Percentiles rank a stretch among this genome's conserved stretches.
phyloP scores from a whole-genome alignment of 1,140 invertebrate species.

The Hypsibius dujardini region DNA sequence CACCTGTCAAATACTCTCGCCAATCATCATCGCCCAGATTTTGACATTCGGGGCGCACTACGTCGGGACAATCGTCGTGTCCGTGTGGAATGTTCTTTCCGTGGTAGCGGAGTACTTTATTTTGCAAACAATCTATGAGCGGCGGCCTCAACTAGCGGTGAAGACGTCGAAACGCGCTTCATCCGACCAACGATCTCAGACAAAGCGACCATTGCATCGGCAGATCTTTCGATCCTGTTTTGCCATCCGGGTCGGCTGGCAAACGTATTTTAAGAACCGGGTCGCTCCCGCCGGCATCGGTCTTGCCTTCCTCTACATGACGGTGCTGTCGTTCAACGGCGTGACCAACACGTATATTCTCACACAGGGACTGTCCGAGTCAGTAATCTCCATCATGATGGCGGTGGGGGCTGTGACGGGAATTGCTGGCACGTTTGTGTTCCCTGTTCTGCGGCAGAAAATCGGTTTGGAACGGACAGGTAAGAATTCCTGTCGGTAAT shows the following conservation, averaged over 20 bases:
- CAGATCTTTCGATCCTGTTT: slow-evolving; percentile 19
- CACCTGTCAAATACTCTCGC: slow-evolving; percentile 35
- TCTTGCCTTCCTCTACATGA: slow-evolving; percentile 39
- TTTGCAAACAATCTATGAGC: slow-evolving; percentile 33
- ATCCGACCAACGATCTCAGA: slow-evolving; percentile 26
- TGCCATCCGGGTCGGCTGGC: slow-evolving; percentile 28
- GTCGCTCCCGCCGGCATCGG: slow-evolving; percentile 36
- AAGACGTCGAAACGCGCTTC: slow-evolving; percentile 24
- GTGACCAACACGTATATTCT: slow-evolving; percentile 30
- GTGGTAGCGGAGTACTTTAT: slow-evolving; percentile 36
- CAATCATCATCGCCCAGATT: slow-evolving; percentile 37
- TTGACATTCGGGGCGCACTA: slow-evolving; percentile 27
- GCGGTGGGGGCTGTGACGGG: slow-evolving; percentile 36
- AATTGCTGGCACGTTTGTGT: slow-evolving; percentile 35
- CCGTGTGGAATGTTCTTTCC: slow-evolving; percentile 38
- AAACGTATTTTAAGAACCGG: slow-evolving; percentile 32
- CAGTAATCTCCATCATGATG: slow-evolving; percentile 33
- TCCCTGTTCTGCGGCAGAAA: slow-evolving; percentile 31
- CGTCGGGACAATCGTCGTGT: slow-evolving; percentile 34
- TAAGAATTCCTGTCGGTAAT: no score
- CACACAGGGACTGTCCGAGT: slow-evolving; percentile 31
- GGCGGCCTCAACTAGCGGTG: slow-evolving; percentile 31
- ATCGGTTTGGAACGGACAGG: slow-evolving; percentile 33
- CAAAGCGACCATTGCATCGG: not conserved
- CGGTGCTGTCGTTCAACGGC: slow-evolving; percentile 40